A percentile compares a stretch with the other conserved stretches of the same genome.
Conservation (phyloP, 2,797 vertebrate species). For the Amniataba percoides region DNA sequence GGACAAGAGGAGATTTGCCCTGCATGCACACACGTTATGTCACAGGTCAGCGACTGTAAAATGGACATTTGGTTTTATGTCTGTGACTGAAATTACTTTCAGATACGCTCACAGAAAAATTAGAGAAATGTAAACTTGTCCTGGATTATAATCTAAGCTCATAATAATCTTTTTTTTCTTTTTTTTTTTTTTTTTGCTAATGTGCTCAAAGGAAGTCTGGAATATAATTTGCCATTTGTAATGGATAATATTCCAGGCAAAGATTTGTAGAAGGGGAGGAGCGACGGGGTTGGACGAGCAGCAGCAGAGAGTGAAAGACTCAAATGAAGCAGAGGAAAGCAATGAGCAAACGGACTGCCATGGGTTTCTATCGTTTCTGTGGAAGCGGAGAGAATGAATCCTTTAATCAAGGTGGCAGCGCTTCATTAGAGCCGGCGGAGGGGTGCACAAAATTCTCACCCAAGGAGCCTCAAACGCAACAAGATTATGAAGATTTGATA, state of each 20-base stretch:
- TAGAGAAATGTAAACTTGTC: conserved; percentile 37
- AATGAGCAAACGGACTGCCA: conserved; percentile 6
- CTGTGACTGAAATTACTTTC: conserved; percentile 34
- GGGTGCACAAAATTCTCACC: conserved; percentile 47
- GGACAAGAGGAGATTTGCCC: conserved; percentile 57
- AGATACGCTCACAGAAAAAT: conserved; percentile 34
- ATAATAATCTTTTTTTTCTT: conserved; percentile 71
- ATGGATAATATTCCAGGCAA: conserved; percentile 70
- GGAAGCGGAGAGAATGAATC: conserved; percentile 41
- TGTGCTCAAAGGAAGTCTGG: conserved; percentile 65
- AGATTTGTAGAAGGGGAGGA: conserved; percentile 73
- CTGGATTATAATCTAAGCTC: conserved; percentile 74
- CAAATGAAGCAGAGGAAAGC: conserved; percentile 44
- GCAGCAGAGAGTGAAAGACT: conserved; percentile 35
- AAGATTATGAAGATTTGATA: conserved; percentile 82
- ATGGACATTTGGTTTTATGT: conserved; percentile 42
- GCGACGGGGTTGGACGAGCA: conserved; percentile 45
- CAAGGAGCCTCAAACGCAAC: conserved; percentile 61
- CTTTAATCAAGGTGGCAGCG: conserved; percentile 36
- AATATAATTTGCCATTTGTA: conserved; percentile 78
- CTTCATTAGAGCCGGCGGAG: conserved; percentile 36
- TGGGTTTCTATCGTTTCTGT: conserved; percentile 48
- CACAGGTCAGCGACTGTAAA: conserved; percentile 50
- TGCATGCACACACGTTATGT: conserved; percentile 56
- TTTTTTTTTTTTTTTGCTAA: conserved; percentile 67